Base-by-base conservation (phyloP, 1,140 invertebrate genomes). In the Saccostrea glomerata region DNA sequence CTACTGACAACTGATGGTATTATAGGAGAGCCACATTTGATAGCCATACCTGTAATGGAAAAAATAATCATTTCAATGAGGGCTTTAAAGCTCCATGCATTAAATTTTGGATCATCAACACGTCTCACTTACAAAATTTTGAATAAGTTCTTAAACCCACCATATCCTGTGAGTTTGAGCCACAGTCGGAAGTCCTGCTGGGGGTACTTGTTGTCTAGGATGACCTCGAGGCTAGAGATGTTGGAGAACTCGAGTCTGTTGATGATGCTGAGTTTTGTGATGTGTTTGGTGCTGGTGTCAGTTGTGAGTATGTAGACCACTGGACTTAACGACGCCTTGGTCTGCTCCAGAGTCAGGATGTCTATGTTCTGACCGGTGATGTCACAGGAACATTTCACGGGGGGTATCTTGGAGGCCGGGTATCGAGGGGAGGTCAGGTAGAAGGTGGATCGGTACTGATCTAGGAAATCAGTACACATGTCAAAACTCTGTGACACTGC, bases 381-480 rank as follows among this genome's bases (percentile, higher is more conserved):
- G 25, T 86, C 66, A 86, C 89, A 90, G 23, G n/a, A 30, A 86
- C 89, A 90, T 58, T 77, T 86, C 17, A 36, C 23, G 2, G 77
- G 23, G 17, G 40, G 7, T 23, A 90, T 36, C 58, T 56, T 40
- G 20, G 85, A n/a, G 15, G 30, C 20, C 6, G 89, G 89, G 40
- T 88, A 90, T 17, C 84, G 36, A 2, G 89, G 89, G 5, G 89
- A 86, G 47, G 58, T 86, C 13, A 90, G 47, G 56, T 88, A 90
- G 9, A 86, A 2, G n/a, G 23, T 55, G 17, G 86, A 60, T 36
- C 47, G 83, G 63, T 88, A 15, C 5, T 25, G 55, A 13, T 83
- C 17, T 70, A 58, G 82, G 60, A 83, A 73, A 55, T 58, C 66
- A 56, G 84, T 77, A 77, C 47, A 88, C 56, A 88, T 70, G 36